Evolutionary conservation across 92 coral and sea anemone species (phyloP), one percentile per base, ranked within the genome.

Genomic region (Ricordea florida): DNA sequence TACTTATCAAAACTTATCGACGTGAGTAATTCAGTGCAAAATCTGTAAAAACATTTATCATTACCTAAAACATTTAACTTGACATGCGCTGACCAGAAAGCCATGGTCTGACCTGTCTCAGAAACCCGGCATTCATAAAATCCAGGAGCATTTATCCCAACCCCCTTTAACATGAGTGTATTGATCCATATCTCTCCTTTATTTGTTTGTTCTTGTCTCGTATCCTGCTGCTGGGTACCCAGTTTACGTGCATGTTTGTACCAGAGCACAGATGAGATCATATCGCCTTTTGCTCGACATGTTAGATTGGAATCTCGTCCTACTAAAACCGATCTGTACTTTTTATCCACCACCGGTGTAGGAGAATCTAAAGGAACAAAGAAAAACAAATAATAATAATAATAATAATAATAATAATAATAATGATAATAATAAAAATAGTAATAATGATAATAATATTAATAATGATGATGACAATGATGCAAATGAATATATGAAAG

Each of bases 61-160:
- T 4, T 75, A 87, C 97, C 90, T 74, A 72, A 33, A 5, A 83
- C 81, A 9, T 25, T 72, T 41, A 91, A 40, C 21, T 62, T 30
- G 11, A 74, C 52, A 11, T 81, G 76, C 14, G 80, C 65, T 5
- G 93, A 69, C 93, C 93, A 91, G 58, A 78, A 91, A 32, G 80
- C 87, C 13, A 43, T 20, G 36, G 17, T 7, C 38, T 10, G 10
- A 1, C 52, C 29, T 13, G 26, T 62, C 37, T 56, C 68, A n/a
- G 69, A 37, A 9, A 88, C 90, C 6, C 97, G 87, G 17, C 97
- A 91, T 25, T 91, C 97, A 57, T 91, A 91, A 65, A 74, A 85
- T 35, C 93, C 93, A 38, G 48, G 58, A 26, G 79, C 85, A 14
- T 76, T 68, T 43, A 71, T 70, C 42, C 68, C 69, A 8, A 71